These are phyloP conservation scores for Parotocinclus haroldoi DNA, from an alignment of 2,797 vertebrate genomes.

Conservation along the genomic window DNA sequence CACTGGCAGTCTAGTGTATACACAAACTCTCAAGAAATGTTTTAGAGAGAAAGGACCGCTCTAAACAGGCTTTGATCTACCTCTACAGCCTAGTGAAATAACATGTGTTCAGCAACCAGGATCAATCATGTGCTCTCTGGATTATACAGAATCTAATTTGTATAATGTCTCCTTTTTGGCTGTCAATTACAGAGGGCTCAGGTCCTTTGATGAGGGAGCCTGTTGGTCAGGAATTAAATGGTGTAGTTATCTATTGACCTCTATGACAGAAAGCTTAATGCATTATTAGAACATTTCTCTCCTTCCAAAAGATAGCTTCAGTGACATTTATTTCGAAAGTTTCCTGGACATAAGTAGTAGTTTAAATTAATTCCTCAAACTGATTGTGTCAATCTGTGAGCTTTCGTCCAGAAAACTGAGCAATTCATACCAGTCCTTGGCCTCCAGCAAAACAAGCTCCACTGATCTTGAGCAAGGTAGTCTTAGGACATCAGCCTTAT, in stretches of 20 bases:
- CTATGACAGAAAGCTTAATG: conserved; percentile 11
- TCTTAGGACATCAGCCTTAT: too few relatives aligned
- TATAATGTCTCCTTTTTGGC: conserved; percentile 33
- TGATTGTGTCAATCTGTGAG: too few relatives aligned
- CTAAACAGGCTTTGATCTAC: conserved; percentile 22
- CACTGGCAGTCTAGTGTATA: background rate
- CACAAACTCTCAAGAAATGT: background rate
- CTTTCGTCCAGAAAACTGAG: too few relatives aligned
- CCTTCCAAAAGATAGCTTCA: too few relatives aligned
- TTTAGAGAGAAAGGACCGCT: background rate
- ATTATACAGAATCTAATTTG: conserved; percentile 23
- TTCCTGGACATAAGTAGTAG: too few relatives aligned
- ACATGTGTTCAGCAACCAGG: background rate
- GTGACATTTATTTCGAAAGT: too few relatives aligned
- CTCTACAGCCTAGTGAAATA: conserved; percentile 12
- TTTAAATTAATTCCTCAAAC: too few relatives aligned
- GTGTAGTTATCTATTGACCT: conserved; percentile 16
- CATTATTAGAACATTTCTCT: conserved; percentile 14
- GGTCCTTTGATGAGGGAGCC: conserved; percentile 24
- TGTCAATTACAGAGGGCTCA: conserved; percentile 38
- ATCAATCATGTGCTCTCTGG: conserved; percentile 34
- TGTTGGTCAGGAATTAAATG: conserved; percentile 37
- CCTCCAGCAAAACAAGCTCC: too few relatives aligned
- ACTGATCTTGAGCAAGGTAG: too few relatives aligned
- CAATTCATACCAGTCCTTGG: too few relatives aligned